Percentiles rank a stretch among this genome's conserved stretches.
Conservation (phyloP, 2,888 invertebrate genomes). For the Tromatobia lineatoria region DNA sequence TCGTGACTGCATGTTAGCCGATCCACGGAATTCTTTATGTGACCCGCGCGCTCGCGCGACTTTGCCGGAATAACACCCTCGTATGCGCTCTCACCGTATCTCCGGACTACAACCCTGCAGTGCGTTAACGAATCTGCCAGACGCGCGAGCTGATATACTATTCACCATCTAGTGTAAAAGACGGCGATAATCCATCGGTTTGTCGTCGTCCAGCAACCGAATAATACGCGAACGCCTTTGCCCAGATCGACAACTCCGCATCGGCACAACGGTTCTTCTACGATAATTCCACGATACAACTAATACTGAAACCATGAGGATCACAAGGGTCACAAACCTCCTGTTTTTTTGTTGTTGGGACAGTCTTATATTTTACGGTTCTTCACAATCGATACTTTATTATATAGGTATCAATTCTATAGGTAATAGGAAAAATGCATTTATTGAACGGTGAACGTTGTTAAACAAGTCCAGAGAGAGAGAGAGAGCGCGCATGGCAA, state of each 20-base stretch:
- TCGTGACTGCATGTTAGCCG: conserved; percentile 93
- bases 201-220: conserved; percentile 4
- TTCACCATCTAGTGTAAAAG: not conserved
- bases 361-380: conserved; percentile 61
- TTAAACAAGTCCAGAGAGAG: conserved; percentile 25
- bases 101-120: conserved; percentile 45
- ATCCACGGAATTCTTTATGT: conserved; percentile 94
- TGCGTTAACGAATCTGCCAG: conserved; percentile 39
- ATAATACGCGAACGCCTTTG: conserved; percentile 27
- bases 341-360: conserved; percentile 37
- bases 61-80: conserved; percentile 73
- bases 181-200: not conserved
- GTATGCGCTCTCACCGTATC: conserved; percentile 71
- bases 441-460: conserved; percentile 55
- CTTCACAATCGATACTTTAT: conserved; percentile 46
- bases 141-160: conserved; percentile 49
- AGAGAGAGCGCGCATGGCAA: conserved; percentile 8
- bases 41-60: conserved; percentile 83
- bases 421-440: conserved; percentile 59
- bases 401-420: conserved; percentile 47
- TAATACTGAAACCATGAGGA: conserved; percentile 48
- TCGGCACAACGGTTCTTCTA: conserved; percentile 37
- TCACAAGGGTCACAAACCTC: conserved; percentile 49
- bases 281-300: conserved; percentile 52
- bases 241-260: conserved; percentile 18